A percentile compares a stretch with the other conserved stretches of the same genome.
phyloP scores from a whole-genome alignment of 2,888 invertebrate species.

The Drosophila recens region DNA sequence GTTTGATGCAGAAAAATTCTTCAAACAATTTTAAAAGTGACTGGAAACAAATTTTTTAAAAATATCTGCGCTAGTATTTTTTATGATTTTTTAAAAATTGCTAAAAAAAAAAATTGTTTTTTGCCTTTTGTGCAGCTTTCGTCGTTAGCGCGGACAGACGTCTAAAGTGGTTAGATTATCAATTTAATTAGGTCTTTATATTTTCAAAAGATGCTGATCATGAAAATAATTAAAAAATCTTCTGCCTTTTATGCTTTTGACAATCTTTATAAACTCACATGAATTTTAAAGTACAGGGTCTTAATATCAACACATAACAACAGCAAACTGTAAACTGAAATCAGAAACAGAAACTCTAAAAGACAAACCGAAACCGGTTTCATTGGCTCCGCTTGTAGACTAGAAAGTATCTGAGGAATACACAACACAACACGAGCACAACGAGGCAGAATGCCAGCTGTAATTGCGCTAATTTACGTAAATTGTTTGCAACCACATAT shows the following conservation, averaged over 20 bases:
- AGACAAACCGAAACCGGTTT: slow-evolving; percentile 60
- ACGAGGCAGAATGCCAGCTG: slow-evolving; percentile 42
- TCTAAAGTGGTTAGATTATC: too few relatives aligned
- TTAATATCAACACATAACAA: slow-evolving; percentile 7
- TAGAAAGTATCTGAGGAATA: slow-evolving; percentile 64
- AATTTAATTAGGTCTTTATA: too few relatives aligned
- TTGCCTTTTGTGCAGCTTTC: too few relatives aligned
- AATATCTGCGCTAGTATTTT: too few relatives aligned
- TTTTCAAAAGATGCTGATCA: too few relatives aligned
- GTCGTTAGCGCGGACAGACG: too few relatives aligned
- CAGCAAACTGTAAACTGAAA: slow-evolving; percentile 39
- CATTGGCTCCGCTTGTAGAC: slow-evolving; percentile 48
- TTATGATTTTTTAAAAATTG: too few relatives aligned
- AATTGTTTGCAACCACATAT: slow-evolving; percentile 65
- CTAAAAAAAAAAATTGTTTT: too few relatives aligned
- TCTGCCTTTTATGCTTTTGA: not conserved
- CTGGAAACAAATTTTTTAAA: too few relatives aligned
- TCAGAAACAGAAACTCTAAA: slow-evolving; percentile 35
- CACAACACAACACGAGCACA: slow-evolving; percentile 9
- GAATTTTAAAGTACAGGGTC: not conserved
- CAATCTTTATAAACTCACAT: not conserved
- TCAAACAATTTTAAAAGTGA: too few relatives aligned
- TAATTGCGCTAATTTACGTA: slow-evolving; percentile 73
- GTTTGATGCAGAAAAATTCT: too few relatives aligned
- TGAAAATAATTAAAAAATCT: too few relatives aligned